phyloP scores from a whole-genome alignment of 2,797 vertebrate species.

The Selene dorsalis region DNA sequence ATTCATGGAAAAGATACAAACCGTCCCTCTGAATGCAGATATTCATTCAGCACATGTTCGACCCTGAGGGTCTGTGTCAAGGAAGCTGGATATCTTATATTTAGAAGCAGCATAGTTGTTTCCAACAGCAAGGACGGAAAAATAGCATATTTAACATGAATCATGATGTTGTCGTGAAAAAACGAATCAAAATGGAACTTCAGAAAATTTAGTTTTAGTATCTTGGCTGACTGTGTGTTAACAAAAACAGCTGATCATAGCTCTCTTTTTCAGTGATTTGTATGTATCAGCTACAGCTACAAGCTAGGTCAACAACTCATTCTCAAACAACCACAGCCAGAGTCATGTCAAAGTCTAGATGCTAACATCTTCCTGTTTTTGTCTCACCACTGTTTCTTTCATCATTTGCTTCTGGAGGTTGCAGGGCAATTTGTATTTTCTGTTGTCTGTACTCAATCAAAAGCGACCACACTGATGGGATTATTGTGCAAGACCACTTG shows the following conservation, averaged over 20 bases:
- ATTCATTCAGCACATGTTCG: constrained; percentile 13
- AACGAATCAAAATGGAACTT: not conserved
- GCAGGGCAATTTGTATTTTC: not conserved
- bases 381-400: not conserved
- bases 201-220: not conserved
- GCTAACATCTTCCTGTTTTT: not conserved
- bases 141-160: constrained; percentile 16
- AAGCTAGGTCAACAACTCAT: not conserved
- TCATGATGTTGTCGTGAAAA: constrained; percentile 10
- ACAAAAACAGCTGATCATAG: not conserved
- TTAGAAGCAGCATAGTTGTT: not conserved
- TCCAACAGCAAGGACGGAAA: constrained; percentile 7
- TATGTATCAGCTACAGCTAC: not conserved
- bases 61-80: constrained; percentile 36
- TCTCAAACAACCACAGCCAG: constrained; percentile 9
- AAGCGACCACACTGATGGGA: not conserved
- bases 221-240: not conserved
- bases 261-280: not conserved
- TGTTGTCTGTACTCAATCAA: not conserved
- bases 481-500: not conserved
- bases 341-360: not conserved
- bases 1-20: constrained; percentile 47
- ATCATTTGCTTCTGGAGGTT: not conserved
- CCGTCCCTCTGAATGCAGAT: constrained; percentile 20
- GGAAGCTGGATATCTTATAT: constrained; percentile 33